A percentile compares a stretch with the other conserved stretches of the same genome.
phyloP scores from a whole-genome alignment of 2,113 vertebrate species.

The Xyliphius kryptos region DNA sequence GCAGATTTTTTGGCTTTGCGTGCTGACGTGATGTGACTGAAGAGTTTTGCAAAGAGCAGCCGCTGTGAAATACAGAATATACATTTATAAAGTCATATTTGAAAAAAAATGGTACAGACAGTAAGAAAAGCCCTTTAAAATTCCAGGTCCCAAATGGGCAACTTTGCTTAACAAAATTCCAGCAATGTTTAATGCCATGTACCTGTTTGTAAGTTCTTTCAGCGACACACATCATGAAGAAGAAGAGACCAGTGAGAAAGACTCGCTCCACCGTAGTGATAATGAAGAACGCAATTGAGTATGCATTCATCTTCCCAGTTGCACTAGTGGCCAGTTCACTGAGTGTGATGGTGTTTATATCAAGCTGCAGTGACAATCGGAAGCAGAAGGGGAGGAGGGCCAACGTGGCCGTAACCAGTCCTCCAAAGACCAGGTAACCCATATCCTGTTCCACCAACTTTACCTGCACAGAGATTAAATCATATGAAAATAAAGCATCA shows the following conservation, averaged over 20 bases:
- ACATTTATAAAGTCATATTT: too few species aligned
- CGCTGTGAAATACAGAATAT: conserved; percentile 71
- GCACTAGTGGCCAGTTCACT: too few species aligned
- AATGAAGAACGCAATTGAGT: conserved; percentile 62
- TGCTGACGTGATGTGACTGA: conserved; percentile 94
- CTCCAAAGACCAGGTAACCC: conserved; percentile 86
- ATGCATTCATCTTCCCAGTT: conserved; percentile 60
- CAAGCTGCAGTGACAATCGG: conserved; percentile 72
- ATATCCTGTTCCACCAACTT: conserved; percentile 85
- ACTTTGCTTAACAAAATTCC: too few species aligned
- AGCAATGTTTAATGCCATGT: conserved; percentile 1
- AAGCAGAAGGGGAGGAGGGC: conserved; percentile 82
- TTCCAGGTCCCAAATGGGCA: too few species aligned
- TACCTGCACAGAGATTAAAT: conserved; percentile 64
- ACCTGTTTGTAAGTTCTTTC: conserved; percentile 97
- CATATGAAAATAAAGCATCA: not conserved
- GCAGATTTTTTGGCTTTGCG: conserved; percentile 95
- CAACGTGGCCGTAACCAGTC: conserved; percentile 73
- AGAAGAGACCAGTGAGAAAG: conserved; percentile 89
- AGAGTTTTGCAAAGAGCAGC: conserved; percentile 93
- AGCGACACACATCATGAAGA: conserved; percentile 98
- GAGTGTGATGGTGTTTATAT: too few species aligned
- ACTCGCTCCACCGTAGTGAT: conserved; percentile 83
- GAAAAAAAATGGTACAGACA: not conserved
- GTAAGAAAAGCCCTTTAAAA: not conserved